Evolutionary conservation across 1,140 invertebrate species (phyloP), one percentile per base, ranked within the genome.

Genomic region (Littorina saxatilis): DNA sequence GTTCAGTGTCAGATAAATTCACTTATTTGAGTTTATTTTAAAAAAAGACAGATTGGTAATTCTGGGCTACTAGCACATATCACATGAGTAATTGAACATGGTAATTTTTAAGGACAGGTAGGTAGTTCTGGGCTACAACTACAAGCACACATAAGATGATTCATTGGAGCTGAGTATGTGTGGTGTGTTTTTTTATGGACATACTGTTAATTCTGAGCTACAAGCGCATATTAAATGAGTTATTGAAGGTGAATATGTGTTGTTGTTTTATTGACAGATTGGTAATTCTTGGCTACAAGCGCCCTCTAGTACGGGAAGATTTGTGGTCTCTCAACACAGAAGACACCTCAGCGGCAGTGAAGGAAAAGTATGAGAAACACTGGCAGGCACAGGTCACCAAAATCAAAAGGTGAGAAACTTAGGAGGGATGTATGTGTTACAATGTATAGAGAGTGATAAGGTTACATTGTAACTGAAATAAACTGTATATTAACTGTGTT

Each of bases 311-410:
- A 85, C 94, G 94, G 66, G 93, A 94, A 50, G 97, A 99, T 92
- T 91, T 99, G 0, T 99, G 98, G 98, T 95, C 96, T 52, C 94
- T 99, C 89, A 97, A 97, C 87, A 94, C 95, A 3, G 95, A 95
- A 86, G 97, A 99, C 91, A 95, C 95, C 58, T 96, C 97, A 29
- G 93, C 92, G 52, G 95, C 95, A 92, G 95, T 99, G 4, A 95
- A 97, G 70, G 96, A 96, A 15, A 93, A 93, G 70, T 99, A 98
- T 91, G 96, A 98, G 82, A 96, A 96, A 93, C 94, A 97, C 91
- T 98, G 97, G 96, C 93, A 95, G 68, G 52, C 76, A n/a, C 76
- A 78, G 37, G 13, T 61, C 23, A 29, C 11, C 17, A 61, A 61
- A 39, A 40, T 35, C 13, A 50, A 52, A 0, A 73, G 43, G 70